These are phyloP conservation scores for Rhadinocentrus ornatus DNA, from an alignment of 2,797 vertebrate species.

Conservation along the genomic window DNA sequence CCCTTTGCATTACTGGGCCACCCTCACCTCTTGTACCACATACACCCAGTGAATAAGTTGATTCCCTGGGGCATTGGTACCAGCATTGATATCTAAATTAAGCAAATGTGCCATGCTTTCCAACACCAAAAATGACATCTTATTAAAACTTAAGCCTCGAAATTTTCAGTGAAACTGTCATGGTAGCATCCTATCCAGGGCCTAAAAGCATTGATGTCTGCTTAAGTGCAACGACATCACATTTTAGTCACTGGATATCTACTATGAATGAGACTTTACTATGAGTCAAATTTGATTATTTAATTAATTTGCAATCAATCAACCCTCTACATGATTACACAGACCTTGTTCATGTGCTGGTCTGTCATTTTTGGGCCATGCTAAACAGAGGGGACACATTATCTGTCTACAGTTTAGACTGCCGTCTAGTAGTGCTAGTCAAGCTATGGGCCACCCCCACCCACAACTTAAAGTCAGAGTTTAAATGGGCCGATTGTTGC, in stretches of 20 bases:
- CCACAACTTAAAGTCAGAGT: slow-evolving; percentile 61
- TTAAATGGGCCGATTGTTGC: slow-evolving; percentile 70
- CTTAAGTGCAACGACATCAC: slow-evolving; percentile 61
- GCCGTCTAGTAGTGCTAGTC: slow-evolving; percentile 50
- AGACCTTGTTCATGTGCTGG: slow-evolving; percentile 44
- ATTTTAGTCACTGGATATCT: slow-evolving; percentile 76
- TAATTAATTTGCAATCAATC: slow-evolving; percentile 31
- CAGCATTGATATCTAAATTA: slow-evolving; percentile 32
- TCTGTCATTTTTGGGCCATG: slow-evolving; percentile 82
- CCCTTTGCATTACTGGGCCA: slow-evolving; percentile 66
- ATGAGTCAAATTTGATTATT: slow-evolving; percentile 7
- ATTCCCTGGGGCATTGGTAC: slow-evolving; percentile 60
- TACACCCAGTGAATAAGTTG: slow-evolving; percentile 66
- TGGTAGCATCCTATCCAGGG: slow-evolving; percentile 69
- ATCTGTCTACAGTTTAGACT: slow-evolving; percentile 67
- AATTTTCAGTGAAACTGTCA: slow-evolving; percentile 35
- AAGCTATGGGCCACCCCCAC: slow-evolving; percentile 55
- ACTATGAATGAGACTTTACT: slow-evolving; percentile 63
- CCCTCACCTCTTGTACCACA: slow-evolving; percentile 64
- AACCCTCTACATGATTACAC: slow-evolving; percentile 37
- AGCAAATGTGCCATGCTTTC: slow-evolving; percentile 55
- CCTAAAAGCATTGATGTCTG: slow-evolving; percentile 70
- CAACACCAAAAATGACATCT: slow-evolving; percentile 80
- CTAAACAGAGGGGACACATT: slow-evolving; percentile 60
- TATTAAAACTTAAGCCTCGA: slow-evolving; percentile 28